Percentiles rank a stretch among this genome's conserved stretches.
phyloP scores from a whole-genome alignment of 2,888 invertebrate species.

The Amblyjoppa fuscipennis region DNA sequence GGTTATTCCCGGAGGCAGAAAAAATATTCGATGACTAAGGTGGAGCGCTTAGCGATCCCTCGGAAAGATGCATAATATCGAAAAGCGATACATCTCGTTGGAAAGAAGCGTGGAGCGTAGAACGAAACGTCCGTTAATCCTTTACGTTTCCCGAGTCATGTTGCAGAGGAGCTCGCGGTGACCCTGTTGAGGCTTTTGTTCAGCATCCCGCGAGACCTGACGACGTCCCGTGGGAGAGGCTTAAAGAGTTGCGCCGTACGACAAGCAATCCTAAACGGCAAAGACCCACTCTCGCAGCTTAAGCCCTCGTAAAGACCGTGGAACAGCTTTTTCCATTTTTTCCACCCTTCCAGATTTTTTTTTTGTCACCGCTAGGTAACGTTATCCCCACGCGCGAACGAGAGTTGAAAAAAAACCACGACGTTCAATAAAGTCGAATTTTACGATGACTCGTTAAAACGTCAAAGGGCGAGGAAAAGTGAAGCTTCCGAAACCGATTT shows the following conservation, averaged over 20 bases:
- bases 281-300: slow-evolving; percentile 36
- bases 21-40: slow-evolving; percentile 70
- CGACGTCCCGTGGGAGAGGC: slow-evolving; percentile 75
- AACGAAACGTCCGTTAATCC: slow-evolving; percentile 76
- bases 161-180: slow-evolving; percentile 51
- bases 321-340: slow-evolving; percentile 42
- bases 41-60: slow-evolving; percentile 74
- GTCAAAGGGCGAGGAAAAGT: slow-evolving; percentile 18
- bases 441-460: slow-evolving; percentile 64
- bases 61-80: slow-evolving; percentile 60
- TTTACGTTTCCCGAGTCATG: slow-evolving; percentile 81
- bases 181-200: slow-evolving; percentile 71
- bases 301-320: slow-evolving; percentile 51
- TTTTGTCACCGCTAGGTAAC: slow-evolving; percentile 5
- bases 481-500: neutral
- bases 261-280: slow-evolving; percentile 36
- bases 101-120: neutral
- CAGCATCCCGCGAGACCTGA: slow-evolving; percentile 76
- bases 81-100: slow-evolving; percentile 54
- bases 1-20: slow-evolving; percentile 47
- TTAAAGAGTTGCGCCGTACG: slow-evolving; percentile 78
- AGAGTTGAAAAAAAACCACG: slow-evolving; percentile 47
- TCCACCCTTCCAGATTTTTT: slow-evolving; percentile 5
- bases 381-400: slow-evolving; percentile 28
- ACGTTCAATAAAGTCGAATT: slow-evolving; percentile 52